Base-by-base conservation (phyloP, 2,888 invertebrate species). In the Sesia apiformis region DNA sequence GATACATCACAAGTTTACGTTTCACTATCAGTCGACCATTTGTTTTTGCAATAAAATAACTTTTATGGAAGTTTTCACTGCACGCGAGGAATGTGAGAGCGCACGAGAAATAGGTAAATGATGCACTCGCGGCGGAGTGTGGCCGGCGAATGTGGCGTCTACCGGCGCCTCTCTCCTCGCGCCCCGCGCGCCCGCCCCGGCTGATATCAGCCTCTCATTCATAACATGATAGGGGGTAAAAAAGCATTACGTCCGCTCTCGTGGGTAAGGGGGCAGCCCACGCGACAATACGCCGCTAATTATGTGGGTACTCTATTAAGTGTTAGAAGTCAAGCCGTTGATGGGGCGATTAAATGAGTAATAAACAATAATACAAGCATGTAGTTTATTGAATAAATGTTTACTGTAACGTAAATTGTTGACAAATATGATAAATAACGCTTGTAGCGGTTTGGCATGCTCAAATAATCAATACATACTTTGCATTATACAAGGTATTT, bases 1-100 rank as follows among this genome's bases (percentile, higher is more conserved):
- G 74, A 75, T 76, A 73, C 71, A 78, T 75, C 82, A 85, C 84
- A 76, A 78, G 76, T 80, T 81, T 72, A 78, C 64, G 78, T 84
- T 84, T 79, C 88, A 89, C 88, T 85, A 72, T 83, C 72, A 72
- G 75, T 8, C 68, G 81, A 78, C 75, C 84, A 85, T 87, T 84
- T 8, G 86, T 81, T 84, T 80, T 78, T 71, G 78, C 71, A 68
- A 74, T 75, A 69, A 74, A 75, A 73, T 77, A 70, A 70, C 68
- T 72, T 75, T 71, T 69, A 75, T 77, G 67, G 67, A 83, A 79
- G 81, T 85, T 85, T 23, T 86, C 81, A 83, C 84, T 80, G 76
- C 76, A 72, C 87, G 83, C 83, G 81, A 77, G 74, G 70, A 76
- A 75, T 76, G 76, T 70, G 61, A 63, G 57, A 43, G 38, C 38